Base-by-base conservation (phyloP, 2,797 vertebrate genomes). In the Danio kyathit region DNA sequence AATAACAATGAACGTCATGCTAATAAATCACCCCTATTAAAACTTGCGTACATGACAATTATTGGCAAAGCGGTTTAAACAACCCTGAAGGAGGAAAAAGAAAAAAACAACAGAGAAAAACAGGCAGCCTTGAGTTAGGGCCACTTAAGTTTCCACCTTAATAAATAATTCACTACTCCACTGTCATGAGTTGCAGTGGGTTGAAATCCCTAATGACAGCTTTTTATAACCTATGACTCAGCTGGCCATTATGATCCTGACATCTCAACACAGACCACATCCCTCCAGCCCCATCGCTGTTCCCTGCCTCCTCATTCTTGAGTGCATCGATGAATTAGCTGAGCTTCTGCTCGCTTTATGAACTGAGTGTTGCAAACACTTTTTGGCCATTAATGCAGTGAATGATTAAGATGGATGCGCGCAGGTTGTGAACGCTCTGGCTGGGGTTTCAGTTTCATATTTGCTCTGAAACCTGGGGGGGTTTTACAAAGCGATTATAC, bases 171-270 rank as follows among this genome's bases (percentile, higher is more conserved):
- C 92, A 93, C 89, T 84, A 88, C 89, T 91, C 89, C 83, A 90
- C 89, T 91, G 92, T 93, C 93, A 93, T 93, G 91, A 92, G 90
- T 90, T 93, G 90, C 91, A 91, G 91, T 91, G 90, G 88, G 91
- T 89, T 91, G 90, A 92, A 93, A 92, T 94, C 94, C 92, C 92
- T 91, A 92, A 93, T 93, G 94, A 94, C 92, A 92, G 91, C 91
- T 93, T 95, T 94, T 94, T 93, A 94, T 94, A 94, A 93, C 93
- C 92, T 92, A 92, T 94, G 94, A 94, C 93, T 95, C 94, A 94
- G 91, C 88, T 86, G 84, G 89, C 91, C 89, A 91, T 94, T 93
- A 92, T 89, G 87, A 87, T 87, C 78, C 91, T 92, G 91, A 93
- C 93, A 93, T 91, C 92, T 89, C 88, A 54, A 89, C 88, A 91